Conservation (phyloP, 2,113 vertebrate species). For the Solenodon paradoxus region DNA sequence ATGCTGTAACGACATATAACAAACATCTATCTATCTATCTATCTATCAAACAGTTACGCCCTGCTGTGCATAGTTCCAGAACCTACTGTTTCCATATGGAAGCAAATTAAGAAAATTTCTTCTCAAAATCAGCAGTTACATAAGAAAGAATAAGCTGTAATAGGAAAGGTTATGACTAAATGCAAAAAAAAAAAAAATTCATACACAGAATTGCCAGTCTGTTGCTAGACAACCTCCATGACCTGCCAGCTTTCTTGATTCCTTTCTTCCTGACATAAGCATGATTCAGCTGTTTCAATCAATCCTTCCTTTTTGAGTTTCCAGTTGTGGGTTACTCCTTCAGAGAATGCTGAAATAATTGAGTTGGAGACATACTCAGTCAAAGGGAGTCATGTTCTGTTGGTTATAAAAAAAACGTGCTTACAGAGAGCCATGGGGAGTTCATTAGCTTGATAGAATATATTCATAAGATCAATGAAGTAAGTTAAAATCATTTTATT, state of each 20-base stretch:
- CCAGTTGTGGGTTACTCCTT: background rate
- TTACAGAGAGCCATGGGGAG: background rate
- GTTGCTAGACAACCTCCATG: background rate
- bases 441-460: background rate
- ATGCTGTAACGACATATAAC: background rate
- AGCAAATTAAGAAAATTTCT: background rate
- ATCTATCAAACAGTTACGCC: background rate
- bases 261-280: background rate
- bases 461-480: background rate
- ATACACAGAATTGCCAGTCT: background rate
- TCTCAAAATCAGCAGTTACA: background rate
- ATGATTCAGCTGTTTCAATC: background rate
- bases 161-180: background rate
- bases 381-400: background rate
- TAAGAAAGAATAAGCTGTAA: background rate
- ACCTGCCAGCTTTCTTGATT: background rate
- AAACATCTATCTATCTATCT: background rate
- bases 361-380: background rate
- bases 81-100: background rate
- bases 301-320: background rate
- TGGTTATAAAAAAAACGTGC: background rate
- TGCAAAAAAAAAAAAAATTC: background rate
- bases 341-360: background rate
- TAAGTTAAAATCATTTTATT: conserved; percentile 13
- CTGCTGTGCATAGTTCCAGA: background rate